These are phyloP conservation scores for Stenoptilia bipunctidactyla DNA, from an alignment of 2,888 invertebrate genomes.

Conservation along the genomic window DNA sequence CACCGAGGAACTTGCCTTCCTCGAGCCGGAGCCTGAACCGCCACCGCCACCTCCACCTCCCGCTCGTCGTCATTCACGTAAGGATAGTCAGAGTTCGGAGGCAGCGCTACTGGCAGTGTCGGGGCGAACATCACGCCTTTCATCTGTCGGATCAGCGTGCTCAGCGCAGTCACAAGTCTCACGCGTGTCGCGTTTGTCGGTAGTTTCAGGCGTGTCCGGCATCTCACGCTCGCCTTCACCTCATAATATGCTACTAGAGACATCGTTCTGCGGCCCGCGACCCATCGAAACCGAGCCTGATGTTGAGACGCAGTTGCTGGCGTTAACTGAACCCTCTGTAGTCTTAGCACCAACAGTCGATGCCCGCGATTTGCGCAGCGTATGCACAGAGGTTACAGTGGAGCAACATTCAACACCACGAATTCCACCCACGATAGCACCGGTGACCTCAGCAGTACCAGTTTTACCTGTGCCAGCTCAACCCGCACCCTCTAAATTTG, in stretches of 20 bases:
- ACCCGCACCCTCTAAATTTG: too few relatives aligned
- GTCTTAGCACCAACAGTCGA: slow-evolving; percentile 21
- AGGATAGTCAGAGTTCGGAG: slow-evolving; percentile 83
- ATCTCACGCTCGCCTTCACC: slow-evolving; percentile 85
- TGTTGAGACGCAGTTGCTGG: slow-evolving; percentile 52
- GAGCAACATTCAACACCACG: slow-evolving; percentile 19
- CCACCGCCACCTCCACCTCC: slow-evolving; percentile 12
- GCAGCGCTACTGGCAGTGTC: slow-evolving; percentile 80
- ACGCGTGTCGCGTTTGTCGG: slow-evolving; percentile 39
- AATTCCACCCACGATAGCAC: slow-evolving; percentile 13
- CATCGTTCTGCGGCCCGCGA: slow-evolving; percentile 90
- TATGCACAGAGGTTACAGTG: slow-evolving; percentile 47
- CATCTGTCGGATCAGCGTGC: slow-evolving; percentile 80
- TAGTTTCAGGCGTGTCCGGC: slow-evolving; percentile 60
- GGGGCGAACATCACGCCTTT: slow-evolving; percentile 77
- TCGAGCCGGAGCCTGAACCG: slow-evolving; percentile 67
- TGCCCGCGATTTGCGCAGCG: slow-evolving; percentile 42
- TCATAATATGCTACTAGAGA: slow-evolving; percentile 91
- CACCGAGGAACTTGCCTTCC: slow-evolving; percentile 89
- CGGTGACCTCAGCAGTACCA: slow-evolving; percentile 16
- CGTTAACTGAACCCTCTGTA: slow-evolving; percentile 23
- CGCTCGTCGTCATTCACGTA: slow-evolving; percentile 69
- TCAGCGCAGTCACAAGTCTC: slow-evolving; percentile 26
- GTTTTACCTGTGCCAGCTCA: slow-evolving; percentile 5
- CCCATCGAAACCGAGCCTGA: slow-evolving; percentile 72